Evolutionary conservation across 2,113 vertebrate genomes (phyloP).

Genomic region (Cromileptes altivelis): DNA sequence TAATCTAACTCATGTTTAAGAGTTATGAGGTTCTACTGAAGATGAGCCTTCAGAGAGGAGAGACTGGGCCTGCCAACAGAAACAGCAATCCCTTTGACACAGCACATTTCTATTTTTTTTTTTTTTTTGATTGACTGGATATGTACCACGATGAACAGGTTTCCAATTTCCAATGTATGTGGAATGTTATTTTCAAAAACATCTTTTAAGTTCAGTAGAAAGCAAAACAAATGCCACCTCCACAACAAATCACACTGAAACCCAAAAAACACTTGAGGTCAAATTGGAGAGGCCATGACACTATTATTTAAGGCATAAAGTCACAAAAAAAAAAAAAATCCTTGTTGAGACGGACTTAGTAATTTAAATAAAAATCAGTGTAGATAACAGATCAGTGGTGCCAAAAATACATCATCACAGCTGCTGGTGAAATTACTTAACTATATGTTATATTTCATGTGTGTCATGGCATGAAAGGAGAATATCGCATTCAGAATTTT

Average conservation of each 20-base stretch:
- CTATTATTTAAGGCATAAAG: neutral
- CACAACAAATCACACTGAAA: neutral
- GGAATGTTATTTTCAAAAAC: slow-evolving; percentile 5
- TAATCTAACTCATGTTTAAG: neutral
- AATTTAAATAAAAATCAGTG: neutral
- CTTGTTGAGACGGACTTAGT: neutral
- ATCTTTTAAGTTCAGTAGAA: neutral
- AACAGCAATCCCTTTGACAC: neutral
- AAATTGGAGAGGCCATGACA: neutral
- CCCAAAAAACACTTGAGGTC: neutral
- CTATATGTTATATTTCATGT: neutral
- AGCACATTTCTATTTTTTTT: neutral
- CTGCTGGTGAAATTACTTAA: neutral
- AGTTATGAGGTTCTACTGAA: neutral
- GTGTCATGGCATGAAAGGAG: neutral
- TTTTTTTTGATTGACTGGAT: neutral
- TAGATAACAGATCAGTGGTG: neutral
- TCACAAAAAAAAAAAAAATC: neutral
- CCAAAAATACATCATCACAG: neutral
- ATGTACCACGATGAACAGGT: neutral
- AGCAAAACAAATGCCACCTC: neutral
- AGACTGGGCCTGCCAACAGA: neutral
- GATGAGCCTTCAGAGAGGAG: neutral
- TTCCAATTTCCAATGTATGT: neutral
- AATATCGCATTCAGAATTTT: neutral